phyloP scores from a whole-genome alignment of 2,797 vertebrate species.

The Urosaurus nigricauda region DNA sequence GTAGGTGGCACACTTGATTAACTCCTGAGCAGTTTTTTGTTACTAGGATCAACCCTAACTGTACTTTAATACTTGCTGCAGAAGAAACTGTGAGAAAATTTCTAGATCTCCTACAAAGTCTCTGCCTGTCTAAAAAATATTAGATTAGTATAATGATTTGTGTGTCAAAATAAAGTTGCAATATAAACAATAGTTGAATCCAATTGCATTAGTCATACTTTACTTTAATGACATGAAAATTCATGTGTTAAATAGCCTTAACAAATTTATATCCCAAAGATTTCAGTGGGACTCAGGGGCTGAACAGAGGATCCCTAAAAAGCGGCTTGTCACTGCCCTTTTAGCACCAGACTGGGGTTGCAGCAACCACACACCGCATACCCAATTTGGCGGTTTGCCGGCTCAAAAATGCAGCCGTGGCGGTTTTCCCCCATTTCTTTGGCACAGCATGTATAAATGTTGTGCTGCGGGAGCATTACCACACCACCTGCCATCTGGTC shows the following conservation, averaged over 20 bases:
- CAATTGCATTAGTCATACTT: background rate
- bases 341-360: too few relatives aligned
- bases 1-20: constrained; percentile 66
- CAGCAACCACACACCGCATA: too few relatives aligned
- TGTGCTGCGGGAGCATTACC: too few relatives aligned
- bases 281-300: background rate
- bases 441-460: too few relatives aligned
- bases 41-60: constrained; percentile 1
- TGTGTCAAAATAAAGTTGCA: constrained; percentile 23
- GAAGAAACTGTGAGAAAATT: constrained; percentile 20
- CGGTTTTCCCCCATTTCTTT: too few relatives aligned
- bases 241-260: background rate
- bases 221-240: background rate
- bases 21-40: background rate
- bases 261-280: background rate
- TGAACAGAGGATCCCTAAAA: too few relatives aligned
- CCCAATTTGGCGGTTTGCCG: too few relatives aligned
- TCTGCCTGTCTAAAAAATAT: constrained; percentile 16
- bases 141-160: constrained; percentile 8
- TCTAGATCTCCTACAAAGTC: background rate
- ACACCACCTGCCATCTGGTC: too few relatives aligned
- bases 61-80: constrained; percentile 40
- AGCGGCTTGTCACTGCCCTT: too few relatives aligned
- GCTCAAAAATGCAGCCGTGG: too few relatives aligned
- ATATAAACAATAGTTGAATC: constrained; percentile 28